Evolutionary conservation across 2,113 vertebrate species (phyloP).

Genomic region (Gobiocypris rarus): DNA sequence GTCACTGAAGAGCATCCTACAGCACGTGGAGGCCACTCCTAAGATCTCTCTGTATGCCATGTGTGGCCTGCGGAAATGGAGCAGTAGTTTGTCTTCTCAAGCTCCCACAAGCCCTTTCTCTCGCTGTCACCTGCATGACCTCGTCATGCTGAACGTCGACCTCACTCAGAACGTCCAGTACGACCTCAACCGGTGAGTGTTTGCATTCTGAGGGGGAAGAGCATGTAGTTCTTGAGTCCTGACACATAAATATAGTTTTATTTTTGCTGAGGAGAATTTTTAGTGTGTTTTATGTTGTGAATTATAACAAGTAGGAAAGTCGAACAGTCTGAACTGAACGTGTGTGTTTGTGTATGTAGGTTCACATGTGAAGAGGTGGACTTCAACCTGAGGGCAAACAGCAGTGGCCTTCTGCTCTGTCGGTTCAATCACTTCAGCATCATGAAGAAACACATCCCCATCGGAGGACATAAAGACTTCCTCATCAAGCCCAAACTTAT

Average conservation of each 20-base stretch:
- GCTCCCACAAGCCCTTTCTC: slow-evolving; percentile 79
- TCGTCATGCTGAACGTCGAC: slow-evolving; percentile 93
- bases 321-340: background rate
- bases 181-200: slow-evolving; percentile 90
- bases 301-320: background rate
- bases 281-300: background rate
- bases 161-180: slow-evolving; percentile 97
- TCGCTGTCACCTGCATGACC: slow-evolving; percentile 91
- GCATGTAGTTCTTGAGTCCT: background rate
- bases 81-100: slow-evolving; percentile 77
- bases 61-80: slow-evolving; percentile 92
- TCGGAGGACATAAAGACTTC: slow-evolving; percentile 90
- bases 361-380: slow-evolving; percentile 97
- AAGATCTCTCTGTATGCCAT: slow-evolving; percentile 92
- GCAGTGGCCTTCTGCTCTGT: slow-evolving; percentile 91
- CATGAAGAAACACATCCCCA: slow-evolving; percentile 96
- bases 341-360: slow-evolving; percentile 69
- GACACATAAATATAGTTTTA: background rate
- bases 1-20: slow-evolving; percentile 88
- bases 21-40: slow-evolving; percentile 93
- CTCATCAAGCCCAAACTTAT: slow-evolving; percentile 89
- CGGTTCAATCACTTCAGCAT: slow-evolving; percentile 96
- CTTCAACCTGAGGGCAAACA: slow-evolving; percentile 94
- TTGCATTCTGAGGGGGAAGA: background rate
- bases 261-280: too few species aligned